Base-by-base conservation (phyloP, 1,140 invertebrate genomes). In the Drosophila asahinai region DNA sequence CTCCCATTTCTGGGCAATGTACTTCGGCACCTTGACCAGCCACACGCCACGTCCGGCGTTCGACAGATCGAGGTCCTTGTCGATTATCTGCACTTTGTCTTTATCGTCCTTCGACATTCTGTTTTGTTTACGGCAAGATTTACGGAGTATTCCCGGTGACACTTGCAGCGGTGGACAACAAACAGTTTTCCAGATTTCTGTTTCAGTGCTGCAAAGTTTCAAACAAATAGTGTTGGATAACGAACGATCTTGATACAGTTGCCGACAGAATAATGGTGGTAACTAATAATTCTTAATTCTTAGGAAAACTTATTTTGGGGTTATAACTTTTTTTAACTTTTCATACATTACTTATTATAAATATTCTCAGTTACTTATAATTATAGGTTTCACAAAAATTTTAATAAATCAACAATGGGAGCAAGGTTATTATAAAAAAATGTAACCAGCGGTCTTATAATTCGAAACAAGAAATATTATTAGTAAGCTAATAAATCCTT, bases 1-100 rank as follows among this genome's bases (percentile, higher is more conserved):
- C 95, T 68, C 96, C 95, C 93, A 96, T 96, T 86, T 96, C 94
- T 80, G 97, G 3, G 98, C 96, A 77, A 99, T 96, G 94, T 99
- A 99, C 94, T 99, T 99, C 4, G 98, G 98, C 25, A 98, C 98
- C 94, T 99, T 99, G 0, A 99, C 98, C 11, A 99, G 94, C 98
- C 98, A 99, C 9, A 99, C 97, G 42, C 98, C 98, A 81, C 98
- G 94, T 9, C 95, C 95, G 33, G 97, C 96, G 92, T 98, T 97
- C n/a, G 96, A 96, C 25, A 98, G 94, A 94, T 99, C 98, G 71
- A 99, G 94, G 87, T 98, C 95, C 79, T 95, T 94, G 92, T 97
- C 95, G 51, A 92, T 91, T 9, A 92, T 90, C 70, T 87, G 86
- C 8, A 74, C 73, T 38, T 86, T 90, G 1, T 90, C 91, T 49